These are phyloP conservation scores for Sceliomorpha sp. DNA, from an alignment of 2,888 invertebrate genomes.

Conservation along the genomic window DNA sequence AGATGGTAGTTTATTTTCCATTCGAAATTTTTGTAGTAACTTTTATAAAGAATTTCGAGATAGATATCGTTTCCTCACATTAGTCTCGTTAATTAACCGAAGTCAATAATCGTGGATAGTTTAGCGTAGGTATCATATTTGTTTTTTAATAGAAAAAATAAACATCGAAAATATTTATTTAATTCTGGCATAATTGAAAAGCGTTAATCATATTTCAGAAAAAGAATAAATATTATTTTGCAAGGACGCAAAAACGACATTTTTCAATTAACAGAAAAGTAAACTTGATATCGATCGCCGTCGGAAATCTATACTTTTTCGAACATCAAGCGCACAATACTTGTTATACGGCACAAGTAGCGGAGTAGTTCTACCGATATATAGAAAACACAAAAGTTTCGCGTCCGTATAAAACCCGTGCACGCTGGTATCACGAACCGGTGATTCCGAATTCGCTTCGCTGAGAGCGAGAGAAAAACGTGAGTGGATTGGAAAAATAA, in stretches of 20 bases:
- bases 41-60: constrained; percentile 21
- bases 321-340: constrained; percentile 14
- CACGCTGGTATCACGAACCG: constrained; percentile 29
- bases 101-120: constrained; percentile 40
- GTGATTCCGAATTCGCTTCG: constrained; percentile 31
- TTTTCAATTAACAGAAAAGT: not conserved
- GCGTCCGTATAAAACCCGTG: constrained; percentile 12
- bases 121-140: constrained; percentile 58
- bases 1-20: constrained; percentile 31
- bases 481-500: constrained; percentile 37
- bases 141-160: too few species aligned
- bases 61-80: not conserved
- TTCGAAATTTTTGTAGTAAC: constrained; percentile 24
- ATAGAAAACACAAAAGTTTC: constrained; percentile 31
- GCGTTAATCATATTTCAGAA: too few species aligned
- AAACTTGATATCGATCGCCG: too few species aligned
- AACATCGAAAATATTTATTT: too few species aligned
- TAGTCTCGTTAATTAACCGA: constrained; percentile 18
- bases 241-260: not conserved
- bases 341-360: constrained; percentile 25
- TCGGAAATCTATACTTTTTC: too few species aligned
- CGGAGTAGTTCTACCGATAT: constrained; percentile 7
- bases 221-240: too few species aligned
- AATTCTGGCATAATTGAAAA: too few species aligned
- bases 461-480: constrained; percentile 25